A percentile compares a stretch with the other conserved stretches of the same genome.
Evolutionary conservation across 2,113 vertebrate genomes (phyloP).

Genomic region (Platysteira castanea): DNA sequence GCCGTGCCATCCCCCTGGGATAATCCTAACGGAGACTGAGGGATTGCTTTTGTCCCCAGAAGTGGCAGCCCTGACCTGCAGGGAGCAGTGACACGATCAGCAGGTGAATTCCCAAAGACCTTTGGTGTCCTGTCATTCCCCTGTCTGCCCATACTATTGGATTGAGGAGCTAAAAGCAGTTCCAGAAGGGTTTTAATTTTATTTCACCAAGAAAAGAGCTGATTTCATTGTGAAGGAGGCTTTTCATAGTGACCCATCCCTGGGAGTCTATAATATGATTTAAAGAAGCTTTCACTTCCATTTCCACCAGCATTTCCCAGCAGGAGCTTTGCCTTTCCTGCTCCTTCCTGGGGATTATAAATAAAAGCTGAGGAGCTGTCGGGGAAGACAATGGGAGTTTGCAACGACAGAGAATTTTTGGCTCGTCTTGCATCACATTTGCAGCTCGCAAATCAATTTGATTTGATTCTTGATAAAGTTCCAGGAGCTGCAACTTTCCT

Average conservation of each 20-base stretch:
- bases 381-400: not conserved
- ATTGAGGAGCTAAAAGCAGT: not conserved
- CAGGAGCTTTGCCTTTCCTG: not conserved
- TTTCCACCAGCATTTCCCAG: not conserved
- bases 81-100: not conserved
- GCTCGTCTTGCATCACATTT: not conserved
- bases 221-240: not conserved
- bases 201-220: not conserved
- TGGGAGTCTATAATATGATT: too few relatives aligned
- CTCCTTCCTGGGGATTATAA: not conserved
- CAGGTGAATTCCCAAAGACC: not conserved
- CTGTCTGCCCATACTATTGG: not conserved
- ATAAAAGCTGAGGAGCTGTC: not conserved
- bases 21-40: fast-evolving
- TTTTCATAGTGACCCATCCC: not conserved
- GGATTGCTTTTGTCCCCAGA: not conserved
- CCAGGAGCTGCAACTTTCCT: not conserved
- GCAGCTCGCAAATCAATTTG: not conserved
- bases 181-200: not conserved
- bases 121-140: not conserved
- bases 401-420: not conserved
- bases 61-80: not conserved
- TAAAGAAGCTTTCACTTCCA: not conserved
- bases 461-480: not conserved
- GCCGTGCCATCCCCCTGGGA: fast-evolving